phyloP scores from a whole-genome alignment of 2,113 vertebrate genomes.

The Pelvicachromis taeniatus region DNA sequence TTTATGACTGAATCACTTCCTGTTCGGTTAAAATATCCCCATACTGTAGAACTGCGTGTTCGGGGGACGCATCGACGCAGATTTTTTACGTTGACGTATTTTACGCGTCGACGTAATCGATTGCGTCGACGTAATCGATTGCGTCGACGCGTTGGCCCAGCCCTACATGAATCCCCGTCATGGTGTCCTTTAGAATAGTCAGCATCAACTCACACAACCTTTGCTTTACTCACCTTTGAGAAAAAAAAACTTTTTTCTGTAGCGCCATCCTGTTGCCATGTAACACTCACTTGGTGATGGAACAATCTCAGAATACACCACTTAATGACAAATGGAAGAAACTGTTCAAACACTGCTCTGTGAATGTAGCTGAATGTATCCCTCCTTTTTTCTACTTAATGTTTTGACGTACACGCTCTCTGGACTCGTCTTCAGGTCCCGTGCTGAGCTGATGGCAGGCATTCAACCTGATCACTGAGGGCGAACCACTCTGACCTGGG shows the following conservation, averaged over 20 bases:
- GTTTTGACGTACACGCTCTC: not conserved
- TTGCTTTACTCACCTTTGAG: slow-evolving; percentile 15
- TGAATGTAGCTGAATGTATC: not conserved
- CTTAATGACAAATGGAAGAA: slow-evolving; percentile 14
- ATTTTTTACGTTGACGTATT: too few relatives aligned
- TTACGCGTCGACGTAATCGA: too few relatives aligned
- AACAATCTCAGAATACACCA: not conserved
- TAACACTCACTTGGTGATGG: not conserved
- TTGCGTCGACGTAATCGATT: too few relatives aligned
- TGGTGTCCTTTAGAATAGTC: slow-evolving; percentile 6
- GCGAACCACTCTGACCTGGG: slow-evolving; percentile 38
- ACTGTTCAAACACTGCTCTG: not conserved
- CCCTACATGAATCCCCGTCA: slow-evolving; percentile 41
- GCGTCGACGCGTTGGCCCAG: too few relatives aligned
- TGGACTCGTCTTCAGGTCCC: not conserved
- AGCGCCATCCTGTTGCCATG: not conserved
- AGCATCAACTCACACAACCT: slow-evolving; percentile 35
- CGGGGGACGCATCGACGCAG: too few relatives aligned
- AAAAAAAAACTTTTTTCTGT: not conserved
- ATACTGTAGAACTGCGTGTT: too few relatives aligned
- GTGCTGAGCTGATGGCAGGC: slow-evolving; percentile 13
- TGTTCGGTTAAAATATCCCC: too few relatives aligned
- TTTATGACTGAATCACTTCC: too few relatives aligned
- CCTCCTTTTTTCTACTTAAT: not conserved
- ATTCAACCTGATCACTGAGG: slow-evolving; percentile 42